Conservation (phyloP, 2,888 invertebrate genomes). For the Caradrina clavipalpis region DNA sequence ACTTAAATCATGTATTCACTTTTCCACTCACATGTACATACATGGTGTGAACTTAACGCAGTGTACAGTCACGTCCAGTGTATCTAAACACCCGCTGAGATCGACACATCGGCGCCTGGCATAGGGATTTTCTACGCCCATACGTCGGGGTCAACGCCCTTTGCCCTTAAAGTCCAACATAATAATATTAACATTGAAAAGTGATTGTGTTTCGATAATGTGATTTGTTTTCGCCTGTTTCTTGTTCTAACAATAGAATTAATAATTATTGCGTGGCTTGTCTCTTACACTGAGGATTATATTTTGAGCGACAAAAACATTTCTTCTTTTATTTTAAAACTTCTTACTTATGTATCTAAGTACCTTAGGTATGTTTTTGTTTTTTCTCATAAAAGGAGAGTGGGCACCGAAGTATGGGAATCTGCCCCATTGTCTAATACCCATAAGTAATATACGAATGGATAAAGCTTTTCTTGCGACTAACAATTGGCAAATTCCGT, state of each 20-base stretch:
- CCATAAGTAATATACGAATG: background rate
- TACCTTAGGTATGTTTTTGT: background rate
- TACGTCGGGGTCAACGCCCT: slow-evolving; percentile 42
- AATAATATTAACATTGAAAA: slow-evolving; percentile 44
- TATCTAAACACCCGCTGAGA: slow-evolving; percentile 64
- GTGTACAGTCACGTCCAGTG: slow-evolving; percentile 45
- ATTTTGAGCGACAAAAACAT: background rate
- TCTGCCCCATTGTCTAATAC: background rate
- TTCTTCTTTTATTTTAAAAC: background rate
- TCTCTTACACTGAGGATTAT: slow-evolving; percentile 3
- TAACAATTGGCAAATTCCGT: too few species aligned
- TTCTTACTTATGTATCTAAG: background rate
- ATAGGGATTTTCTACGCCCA: slow-evolving; percentile 58
- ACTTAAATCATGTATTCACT: slow-evolving; percentile 28
- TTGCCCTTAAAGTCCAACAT: slow-evolving; percentile 30
- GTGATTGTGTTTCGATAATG: slow-evolving; percentile 23
- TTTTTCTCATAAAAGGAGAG: background rate
- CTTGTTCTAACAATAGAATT: slow-evolving; percentile 17
- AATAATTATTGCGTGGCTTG: slow-evolving; percentile 12
- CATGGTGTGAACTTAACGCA: slow-evolving; percentile 29
- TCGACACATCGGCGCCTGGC: slow-evolving; percentile 66
- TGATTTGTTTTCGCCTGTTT: slow-evolving; percentile 33
- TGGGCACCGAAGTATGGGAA: background rate
- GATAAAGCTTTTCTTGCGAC: background rate
- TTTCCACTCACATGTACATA: slow-evolving; percentile 39